Evolutionary conservation across 2,888 invertebrate genomes (phyloP), one percentile per base, ranked within the genome.

Genomic region (Tinea trinotella): DNA sequence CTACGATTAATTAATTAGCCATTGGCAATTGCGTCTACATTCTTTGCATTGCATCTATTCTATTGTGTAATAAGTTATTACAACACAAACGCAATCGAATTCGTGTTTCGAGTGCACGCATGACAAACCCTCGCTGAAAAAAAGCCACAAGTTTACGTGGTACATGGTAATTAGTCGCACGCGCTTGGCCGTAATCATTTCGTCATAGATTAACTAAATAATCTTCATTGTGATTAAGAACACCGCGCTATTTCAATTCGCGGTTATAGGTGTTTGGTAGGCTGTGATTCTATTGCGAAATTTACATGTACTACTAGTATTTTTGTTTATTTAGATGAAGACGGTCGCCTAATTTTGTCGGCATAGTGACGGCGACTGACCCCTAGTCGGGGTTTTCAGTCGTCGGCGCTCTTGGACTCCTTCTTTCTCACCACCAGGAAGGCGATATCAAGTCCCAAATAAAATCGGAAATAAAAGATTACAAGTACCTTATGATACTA

Each of bases 101-200:
- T 50, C 50, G 24, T 50, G 50, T 50, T 48, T 18, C 19, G 17
- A 50, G 50, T 50, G 13, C 50, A 50, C 50, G 50, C 50, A 50
- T 24, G 50, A 50, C 24, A 50, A 24, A 24, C 20, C 10, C 10
- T 18, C 18, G 24, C 24, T 50, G 20, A 60, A 58, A 63, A 61
- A 56, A 58, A n/a, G n/a, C 60, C 53, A 58, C 59, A 60, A 58
- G 61, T 68, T 74, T 70, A 70, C 72, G 69, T 74, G 74, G 66
- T 67, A 62, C 61, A 59, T 55, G 60, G 69, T 70, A 72, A 73
- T 77, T 70, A 76, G 61, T 65, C 63, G 57, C 57, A 59, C 60
- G 59, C 59, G 64, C 65, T 62, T 63, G 66, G 64, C 64, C 64
- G 65, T 72, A 76, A 76, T 74, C 69, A 66, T 71, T 77, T 78